Evolutionary conservation across 2,888 invertebrate species (phyloP).

Genomic region (Cryptophagus acutangulus): DNA sequence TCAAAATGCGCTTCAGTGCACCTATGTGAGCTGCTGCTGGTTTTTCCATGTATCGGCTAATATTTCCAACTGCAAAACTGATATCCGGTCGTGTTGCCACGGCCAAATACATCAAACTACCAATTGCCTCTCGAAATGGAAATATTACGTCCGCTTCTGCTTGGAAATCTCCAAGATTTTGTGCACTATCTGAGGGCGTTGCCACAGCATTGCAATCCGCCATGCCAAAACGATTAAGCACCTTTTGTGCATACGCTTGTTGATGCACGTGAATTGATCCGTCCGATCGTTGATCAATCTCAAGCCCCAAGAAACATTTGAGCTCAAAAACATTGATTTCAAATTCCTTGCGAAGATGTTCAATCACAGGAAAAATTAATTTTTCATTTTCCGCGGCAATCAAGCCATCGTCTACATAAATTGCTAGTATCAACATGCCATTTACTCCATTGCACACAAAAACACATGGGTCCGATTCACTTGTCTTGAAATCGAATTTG

Average conservation of each 20-base stretch:
- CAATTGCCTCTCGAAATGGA: neutral
- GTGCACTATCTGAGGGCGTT: neutral
- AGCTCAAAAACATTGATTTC: neutral
- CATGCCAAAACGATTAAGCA: neutral
- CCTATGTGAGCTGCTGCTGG: neutral
- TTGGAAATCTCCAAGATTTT: neutral
- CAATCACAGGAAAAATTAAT: neutral
- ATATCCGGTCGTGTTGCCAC: conserved; percentile 3
- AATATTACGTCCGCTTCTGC: neutral
- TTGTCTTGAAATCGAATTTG: conserved; percentile 27
- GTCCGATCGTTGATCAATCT: neutral
- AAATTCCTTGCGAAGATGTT: neutral
- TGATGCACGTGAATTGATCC: neutral
- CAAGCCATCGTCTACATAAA: neutral
- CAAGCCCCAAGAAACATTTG: neutral
- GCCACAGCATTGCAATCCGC: neutral
- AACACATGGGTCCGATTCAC: conserved; percentile 32
- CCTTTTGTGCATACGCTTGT: neutral
- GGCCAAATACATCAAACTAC: neutral
- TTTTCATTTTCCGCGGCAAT: neutral
- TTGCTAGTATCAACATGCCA: neutral
- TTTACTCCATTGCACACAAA: conserved; percentile 10
- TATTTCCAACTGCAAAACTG: neutral
- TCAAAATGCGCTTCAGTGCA: neutral
- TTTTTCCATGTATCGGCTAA: neutral